A percentile compares a stretch with the other conserved stretches of the same genome.
These are phyloP conservation scores for Phodopus roborovskii DNA, from an alignment of 2,113 vertebrate genomes.

Conservation along the genomic window DNA sequence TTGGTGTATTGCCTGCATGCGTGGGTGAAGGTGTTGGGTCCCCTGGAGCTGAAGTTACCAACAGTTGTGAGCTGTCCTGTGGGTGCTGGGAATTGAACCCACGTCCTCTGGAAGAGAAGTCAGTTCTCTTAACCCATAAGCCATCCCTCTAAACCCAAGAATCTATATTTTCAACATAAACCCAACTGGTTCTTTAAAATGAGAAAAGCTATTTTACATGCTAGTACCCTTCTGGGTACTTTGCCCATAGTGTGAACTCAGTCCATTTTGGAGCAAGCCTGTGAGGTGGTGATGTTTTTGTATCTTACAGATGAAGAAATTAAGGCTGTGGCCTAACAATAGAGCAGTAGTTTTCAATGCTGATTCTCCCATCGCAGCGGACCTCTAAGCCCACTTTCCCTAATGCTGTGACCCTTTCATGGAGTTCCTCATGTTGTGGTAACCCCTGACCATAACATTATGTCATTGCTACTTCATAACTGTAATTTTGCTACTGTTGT, in stretches of 20 bases:
- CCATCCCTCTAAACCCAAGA: neutral
- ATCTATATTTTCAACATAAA: conserved; percentile 25
- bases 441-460: neutral
- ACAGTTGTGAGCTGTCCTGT: neutral
- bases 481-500: neutral
- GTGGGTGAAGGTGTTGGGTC: neutral
- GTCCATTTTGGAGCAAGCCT: neutral
- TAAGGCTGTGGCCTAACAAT: neutral
- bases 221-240: neutral
- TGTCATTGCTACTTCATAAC: neutral
- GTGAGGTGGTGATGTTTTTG: neutral
- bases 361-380: too few species aligned
- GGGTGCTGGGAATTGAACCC: neutral
- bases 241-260: neutral
- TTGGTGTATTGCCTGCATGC: neutral
- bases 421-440: neutral
- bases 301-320: neutral
- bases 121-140: neutral
- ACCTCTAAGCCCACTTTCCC: too few species aligned
- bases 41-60: neutral
- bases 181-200: neutral
- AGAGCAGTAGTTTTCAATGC: too few species aligned
- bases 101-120: neutral
- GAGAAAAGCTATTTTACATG: neutral
- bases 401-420: too few species aligned